Evolutionary conservation across 2,113 vertebrate genomes (phyloP).

Genomic region (Planiliza haematocheilus): DNA sequence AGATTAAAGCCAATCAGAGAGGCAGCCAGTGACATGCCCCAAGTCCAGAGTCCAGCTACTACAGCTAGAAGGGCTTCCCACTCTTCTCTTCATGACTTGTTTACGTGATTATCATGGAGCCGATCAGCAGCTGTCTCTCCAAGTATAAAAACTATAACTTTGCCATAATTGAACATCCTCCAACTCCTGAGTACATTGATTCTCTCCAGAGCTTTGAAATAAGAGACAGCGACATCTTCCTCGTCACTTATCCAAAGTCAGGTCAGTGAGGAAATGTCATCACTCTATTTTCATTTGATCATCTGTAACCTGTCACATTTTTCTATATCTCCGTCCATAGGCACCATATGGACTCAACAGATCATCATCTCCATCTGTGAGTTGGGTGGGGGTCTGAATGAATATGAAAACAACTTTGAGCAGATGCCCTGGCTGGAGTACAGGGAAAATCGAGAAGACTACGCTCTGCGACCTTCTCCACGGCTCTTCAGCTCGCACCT

Average conservation of each 20-base stretch:
- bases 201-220: constrained; percentile 79
- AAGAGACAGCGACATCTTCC: constrained; percentile 76
- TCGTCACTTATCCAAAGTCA: constrained; percentile 62
- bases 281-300: background rate
- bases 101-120: constrained; percentile 57
- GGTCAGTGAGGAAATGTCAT: constrained; percentile 24
- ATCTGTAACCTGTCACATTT: background rate
- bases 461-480: constrained; percentile 56
- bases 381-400: background rate
- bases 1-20: background rate
- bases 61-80: background rate
- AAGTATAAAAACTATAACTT: constrained; percentile 79
- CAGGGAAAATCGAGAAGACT: constrained; percentile 17
- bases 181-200: constrained; percentile 71
- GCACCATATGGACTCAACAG: constrained; percentile 56
- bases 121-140: constrained; percentile 36
- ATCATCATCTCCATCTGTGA: constrained; percentile 54
- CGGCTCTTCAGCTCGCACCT: constrained; percentile 79
- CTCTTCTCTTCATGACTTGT: background rate
- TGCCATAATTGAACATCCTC: accelerated
- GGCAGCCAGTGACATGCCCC: background rate
- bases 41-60: background rate
- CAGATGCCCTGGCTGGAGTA: constrained; percentile 79
- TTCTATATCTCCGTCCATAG: constrained; percentile 6
- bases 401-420: constrained; percentile 56